phyloP scores from a whole-genome alignment of 2,888 invertebrate genomes.

The Tinea trinotella region DNA sequence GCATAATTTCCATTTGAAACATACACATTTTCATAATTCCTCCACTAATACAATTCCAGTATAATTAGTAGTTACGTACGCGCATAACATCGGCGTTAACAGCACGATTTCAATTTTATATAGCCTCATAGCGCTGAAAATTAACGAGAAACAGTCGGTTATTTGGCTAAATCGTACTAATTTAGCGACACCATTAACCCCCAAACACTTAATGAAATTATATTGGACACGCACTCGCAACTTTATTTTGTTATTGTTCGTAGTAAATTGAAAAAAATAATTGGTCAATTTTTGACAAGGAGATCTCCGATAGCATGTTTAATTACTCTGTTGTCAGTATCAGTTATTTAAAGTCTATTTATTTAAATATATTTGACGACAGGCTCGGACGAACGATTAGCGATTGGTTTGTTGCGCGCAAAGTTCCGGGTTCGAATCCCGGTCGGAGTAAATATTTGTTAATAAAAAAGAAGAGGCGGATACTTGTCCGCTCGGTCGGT shows the following conservation, averaged over 20 bases:
- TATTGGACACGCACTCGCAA: conserved; percentile 42
- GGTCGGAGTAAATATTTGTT: too few species aligned
- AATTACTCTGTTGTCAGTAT: too few species aligned
- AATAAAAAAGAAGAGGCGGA: too few species aligned
- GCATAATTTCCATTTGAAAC: not conserved
- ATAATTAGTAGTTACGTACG: conserved; percentile 15
- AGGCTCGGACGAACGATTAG: too few species aligned
- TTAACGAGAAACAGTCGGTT: conserved; percentile 40
- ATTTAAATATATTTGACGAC: too few species aligned
- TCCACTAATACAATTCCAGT: not conserved
- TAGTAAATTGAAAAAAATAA: not conserved
- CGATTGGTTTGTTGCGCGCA: too few species aligned
- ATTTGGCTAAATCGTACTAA: conserved; percentile 51
- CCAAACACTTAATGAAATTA: conserved; percentile 48
- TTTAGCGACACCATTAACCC: conserved; percentile 49
- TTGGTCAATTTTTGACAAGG: not conserved
- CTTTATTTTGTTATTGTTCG: not conserved
- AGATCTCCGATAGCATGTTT: too few species aligned
- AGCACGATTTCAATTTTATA: conserved; percentile 57
- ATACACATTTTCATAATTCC: conserved; percentile 1
- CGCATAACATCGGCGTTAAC: conserved; percentile 34
- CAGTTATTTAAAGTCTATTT: too few species aligned
- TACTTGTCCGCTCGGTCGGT: too few species aligned
- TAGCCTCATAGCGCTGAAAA: conserved; percentile 39
- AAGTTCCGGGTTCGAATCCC: too few species aligned